Percentiles rank a stretch among this genome's conserved stretches.
Evolutionary conservation across 2,797 vertebrate genomes (phyloP).

Genomic region (Gymnothorax javanicus): DNA sequence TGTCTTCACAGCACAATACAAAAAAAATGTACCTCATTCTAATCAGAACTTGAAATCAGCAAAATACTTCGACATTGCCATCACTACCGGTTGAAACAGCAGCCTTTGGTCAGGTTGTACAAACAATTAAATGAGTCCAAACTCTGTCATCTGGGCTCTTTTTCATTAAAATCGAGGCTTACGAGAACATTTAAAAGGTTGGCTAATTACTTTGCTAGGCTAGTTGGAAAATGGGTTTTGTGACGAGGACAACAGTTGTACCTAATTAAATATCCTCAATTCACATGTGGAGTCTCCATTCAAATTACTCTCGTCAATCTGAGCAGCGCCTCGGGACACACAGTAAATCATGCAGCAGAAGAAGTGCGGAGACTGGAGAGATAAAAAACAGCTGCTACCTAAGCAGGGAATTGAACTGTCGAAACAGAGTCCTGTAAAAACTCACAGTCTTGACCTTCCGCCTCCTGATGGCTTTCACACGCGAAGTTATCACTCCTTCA

Average conservation of each 20-base stretch:
- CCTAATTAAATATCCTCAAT: constrained; percentile 75
- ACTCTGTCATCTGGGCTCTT: constrained; percentile 12
- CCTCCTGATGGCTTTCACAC: constrained; percentile 47
- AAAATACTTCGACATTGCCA: background rate
- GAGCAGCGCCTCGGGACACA: constrained; percentile 63
- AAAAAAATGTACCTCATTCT: background rate
- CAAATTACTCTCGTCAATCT: constrained; percentile 70
- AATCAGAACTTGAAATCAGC: background rate
- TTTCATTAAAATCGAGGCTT: constrained; percentile 45
- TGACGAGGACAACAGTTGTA: constrained; percentile 69
- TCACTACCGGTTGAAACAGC: background rate
- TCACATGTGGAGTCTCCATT: constrained; percentile 75
- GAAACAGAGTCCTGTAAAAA: constrained; percentile 50
- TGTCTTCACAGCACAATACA: background rate
- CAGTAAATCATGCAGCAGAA: constrained; percentile 70
- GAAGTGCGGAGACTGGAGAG: constrained; percentile 67
- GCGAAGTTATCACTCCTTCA: constrained; percentile 49
- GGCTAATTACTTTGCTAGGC: constrained; percentile 53
- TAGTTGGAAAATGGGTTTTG: constrained; percentile 59
- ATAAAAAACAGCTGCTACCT: constrained; percentile 74
- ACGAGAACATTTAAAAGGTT: constrained; percentile 56
- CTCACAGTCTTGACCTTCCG: constrained; percentile 54
- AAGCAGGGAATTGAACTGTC: constrained; percentile 59
- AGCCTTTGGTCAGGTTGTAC: background rate
- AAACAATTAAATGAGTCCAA: constrained; percentile 13